Percentiles rank a stretch among this genome's conserved stretches.
These are phyloP conservation scores for Piprites chloris DNA, from an alignment of 2,113 vertebrate genomes.

Conservation along the genomic window DNA sequence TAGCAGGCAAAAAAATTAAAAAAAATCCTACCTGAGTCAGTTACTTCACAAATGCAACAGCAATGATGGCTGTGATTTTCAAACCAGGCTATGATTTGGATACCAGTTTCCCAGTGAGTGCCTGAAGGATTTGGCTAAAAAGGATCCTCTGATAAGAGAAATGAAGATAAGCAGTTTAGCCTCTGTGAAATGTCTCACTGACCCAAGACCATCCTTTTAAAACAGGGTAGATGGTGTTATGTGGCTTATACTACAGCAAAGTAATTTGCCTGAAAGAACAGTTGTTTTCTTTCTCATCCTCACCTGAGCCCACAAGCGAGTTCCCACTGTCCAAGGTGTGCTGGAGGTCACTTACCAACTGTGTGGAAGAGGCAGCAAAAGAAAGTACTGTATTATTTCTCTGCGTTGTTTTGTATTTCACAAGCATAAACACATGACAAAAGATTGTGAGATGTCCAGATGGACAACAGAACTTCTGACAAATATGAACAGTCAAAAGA, in stretches of 20 bases:
- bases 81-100: background rate
- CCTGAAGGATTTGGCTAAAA: background rate
- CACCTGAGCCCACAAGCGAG: rapidly evolving
- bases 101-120: rapidly evolving
- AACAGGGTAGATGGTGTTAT: background rate
- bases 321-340: background rate
- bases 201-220: background rate
- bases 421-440: background rate
- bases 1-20: background rate
- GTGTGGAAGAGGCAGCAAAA: background rate
- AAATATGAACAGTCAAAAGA: background rate
- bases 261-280: background rate
- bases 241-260: background rate
- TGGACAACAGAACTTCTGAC: background rate
- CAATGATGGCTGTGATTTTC: background rate
- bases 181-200: background rate
- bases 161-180: background rate
- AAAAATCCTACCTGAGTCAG: rapidly evolving
- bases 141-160: background rate
- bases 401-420: background rate
- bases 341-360: background rate
- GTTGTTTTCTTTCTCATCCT: background rate
- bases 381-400: background rate
- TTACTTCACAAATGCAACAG: background rate
- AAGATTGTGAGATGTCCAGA: background rate